Conservation (phyloP, 1,140 invertebrate species). For the Galleria mellonella region DNA sequence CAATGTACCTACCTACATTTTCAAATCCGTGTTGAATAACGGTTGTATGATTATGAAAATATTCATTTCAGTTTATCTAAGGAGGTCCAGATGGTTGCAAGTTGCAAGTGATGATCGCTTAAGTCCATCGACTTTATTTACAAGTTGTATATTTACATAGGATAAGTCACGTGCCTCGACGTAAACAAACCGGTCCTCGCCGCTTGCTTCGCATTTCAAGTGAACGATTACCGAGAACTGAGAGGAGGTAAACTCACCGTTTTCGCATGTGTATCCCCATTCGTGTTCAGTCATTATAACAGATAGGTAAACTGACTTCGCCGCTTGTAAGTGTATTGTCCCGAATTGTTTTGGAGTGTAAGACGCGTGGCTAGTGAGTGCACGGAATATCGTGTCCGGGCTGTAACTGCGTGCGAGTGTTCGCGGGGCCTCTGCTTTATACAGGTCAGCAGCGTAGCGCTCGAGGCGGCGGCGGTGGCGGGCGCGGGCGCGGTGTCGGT, state of each 20-base stretch:
- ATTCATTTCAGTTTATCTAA: no score
- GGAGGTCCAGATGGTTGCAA: no score
- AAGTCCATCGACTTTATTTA: not conserved
- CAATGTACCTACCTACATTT: no score
- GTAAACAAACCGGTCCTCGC: constrained; percentile 66
- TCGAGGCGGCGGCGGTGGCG: constrained; percentile 18
- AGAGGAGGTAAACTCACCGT: constrained; percentile 60
- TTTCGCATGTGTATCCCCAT: constrained; percentile 70
- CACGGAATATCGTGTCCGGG: constrained; percentile 45
- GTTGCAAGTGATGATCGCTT: no score
- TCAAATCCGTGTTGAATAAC: no score
- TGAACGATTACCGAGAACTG: not conserved
- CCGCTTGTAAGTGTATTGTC: not conserved
- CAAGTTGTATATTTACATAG: constrained; percentile 27
- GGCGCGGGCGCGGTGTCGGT: constrained; percentile 21
- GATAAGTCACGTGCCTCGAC: constrained; percentile 52
- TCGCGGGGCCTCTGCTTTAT: constrained; percentile 45
- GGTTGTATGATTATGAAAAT: no score
- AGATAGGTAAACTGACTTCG: constrained; percentile 13
- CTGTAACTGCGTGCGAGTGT: constrained; percentile 58
- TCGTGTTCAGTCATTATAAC: constrained; percentile 50
- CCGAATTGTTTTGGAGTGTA: constrained; percentile 9
- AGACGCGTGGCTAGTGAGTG: constrained; percentile 44
- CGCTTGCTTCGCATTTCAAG: constrained; percentile 13
- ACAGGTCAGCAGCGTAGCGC: constrained; percentile 24